Conservation (phyloP, 2,113 vertebrate genomes). For the Isurus oxyrinchus region DNA sequence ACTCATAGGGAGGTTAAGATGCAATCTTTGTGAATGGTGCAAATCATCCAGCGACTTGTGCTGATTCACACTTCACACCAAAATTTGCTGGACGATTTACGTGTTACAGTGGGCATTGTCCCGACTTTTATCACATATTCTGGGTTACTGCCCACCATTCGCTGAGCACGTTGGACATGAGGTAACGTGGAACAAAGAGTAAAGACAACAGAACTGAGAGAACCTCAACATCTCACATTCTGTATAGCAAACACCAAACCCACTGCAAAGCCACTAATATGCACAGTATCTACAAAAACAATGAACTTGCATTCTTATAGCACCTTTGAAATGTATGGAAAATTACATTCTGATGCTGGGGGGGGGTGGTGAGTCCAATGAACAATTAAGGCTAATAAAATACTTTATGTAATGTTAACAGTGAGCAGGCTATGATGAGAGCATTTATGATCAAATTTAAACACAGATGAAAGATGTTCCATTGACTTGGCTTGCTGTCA, state of each 20-base stretch:
- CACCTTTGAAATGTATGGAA: not conserved
- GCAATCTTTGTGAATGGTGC: not conserved
- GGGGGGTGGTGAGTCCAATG: not conserved
- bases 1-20: not conserved
- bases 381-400: not conserved
- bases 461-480: not conserved
- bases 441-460: not conserved
- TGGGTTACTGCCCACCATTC: too few species aligned
- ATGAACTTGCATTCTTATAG: not conserved
- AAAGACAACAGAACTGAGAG: too few species aligned
- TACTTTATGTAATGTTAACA: not conserved
- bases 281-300: not conserved
- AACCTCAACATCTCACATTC: too few species aligned
- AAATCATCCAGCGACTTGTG: not conserved
- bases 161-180: too few species aligned
- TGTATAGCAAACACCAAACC: too few species aligned
- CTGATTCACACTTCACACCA: not conserved
- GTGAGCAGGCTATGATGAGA: not conserved
- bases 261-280: too few species aligned
- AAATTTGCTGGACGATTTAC: too few species aligned
- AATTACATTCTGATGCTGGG: not conserved
- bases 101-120: too few species aligned
- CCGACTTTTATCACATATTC: too few species aligned
- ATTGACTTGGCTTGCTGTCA: not conserved
- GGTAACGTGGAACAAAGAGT: too few species aligned